A percentile compares a stretch with the other conserved stretches of the same genome.
Evolutionary conservation across 2,888 invertebrate species (phyloP).

Genomic region (Pemphredon lugubris): DNA sequence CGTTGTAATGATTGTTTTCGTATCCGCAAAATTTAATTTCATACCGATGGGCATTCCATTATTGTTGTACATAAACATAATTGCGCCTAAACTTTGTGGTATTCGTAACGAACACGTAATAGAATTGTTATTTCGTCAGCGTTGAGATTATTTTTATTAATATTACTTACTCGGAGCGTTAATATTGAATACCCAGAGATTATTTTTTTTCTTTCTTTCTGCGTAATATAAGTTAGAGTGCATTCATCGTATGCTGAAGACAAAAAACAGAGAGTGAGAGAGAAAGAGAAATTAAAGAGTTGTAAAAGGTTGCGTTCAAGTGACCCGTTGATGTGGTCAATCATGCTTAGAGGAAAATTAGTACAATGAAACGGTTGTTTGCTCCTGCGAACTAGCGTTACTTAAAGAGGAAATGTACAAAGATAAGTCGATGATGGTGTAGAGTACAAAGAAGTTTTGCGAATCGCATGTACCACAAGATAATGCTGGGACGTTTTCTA

Average conservation of each 20-base stretch:
- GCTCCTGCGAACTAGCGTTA: conserved; percentile 32
- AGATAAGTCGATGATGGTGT: conserved; percentile 39
- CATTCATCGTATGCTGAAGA: not conserved
- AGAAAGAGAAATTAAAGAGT: not conserved
- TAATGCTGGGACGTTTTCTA: conserved; percentile 31
- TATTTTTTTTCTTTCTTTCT: not conserved
- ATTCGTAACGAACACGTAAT: conserved; percentile 12
- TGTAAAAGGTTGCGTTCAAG: conserved; percentile 9
- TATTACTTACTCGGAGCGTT: conserved; percentile 13
- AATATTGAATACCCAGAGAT: not conserved
- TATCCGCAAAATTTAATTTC: too few species aligned
- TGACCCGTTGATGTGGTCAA: conserved; percentile 14
- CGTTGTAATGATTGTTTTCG: conserved; percentile 37
- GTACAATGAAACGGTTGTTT: conserved; percentile 50
- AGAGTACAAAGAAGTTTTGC: conserved; percentile 55
- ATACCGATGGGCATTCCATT: conserved; percentile 25
- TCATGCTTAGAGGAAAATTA: conserved; percentile 33
- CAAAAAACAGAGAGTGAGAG: not conserved
- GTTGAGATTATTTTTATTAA: conserved; percentile 12
- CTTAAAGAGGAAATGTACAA: conserved; percentile 48
- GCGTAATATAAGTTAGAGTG: conserved; percentile 3
- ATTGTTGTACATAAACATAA: conserved; percentile 14
- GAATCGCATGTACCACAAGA: conserved; percentile 37
- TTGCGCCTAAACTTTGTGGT: conserved; percentile 14
- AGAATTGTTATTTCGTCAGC: conserved; percentile 3